Base-by-base conservation (phyloP, 2,888 invertebrate genomes). In the Tenthredo amoena region DNA sequence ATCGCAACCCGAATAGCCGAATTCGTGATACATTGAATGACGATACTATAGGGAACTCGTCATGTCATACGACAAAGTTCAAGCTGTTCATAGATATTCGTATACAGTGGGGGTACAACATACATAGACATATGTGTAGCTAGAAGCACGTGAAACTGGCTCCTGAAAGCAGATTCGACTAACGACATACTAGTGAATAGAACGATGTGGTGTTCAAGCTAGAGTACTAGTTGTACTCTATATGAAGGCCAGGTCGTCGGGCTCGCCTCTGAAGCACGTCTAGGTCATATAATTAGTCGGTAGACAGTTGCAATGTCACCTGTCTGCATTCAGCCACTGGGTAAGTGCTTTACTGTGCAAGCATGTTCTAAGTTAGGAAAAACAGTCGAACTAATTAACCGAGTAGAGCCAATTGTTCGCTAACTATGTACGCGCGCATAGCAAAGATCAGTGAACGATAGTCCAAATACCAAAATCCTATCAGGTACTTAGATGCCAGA, bases 201-300 rank as follows among this genome's bases (percentile, higher is more conserved):
- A 55, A 77, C 50, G 77, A 77, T 50, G 31, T n/a, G 50, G 55
- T 77, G 34, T 50, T 50, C 26, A 26, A 55, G 55, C 34, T 50
- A 21, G n/a, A 21, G n/a, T n/a, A n/a, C 21, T 74, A 74, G 40
- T 43, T 74, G 40, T 21, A 74, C 26, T 12, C 21, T 55, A 55
- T 31, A 18, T 55, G 77, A 55, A 31, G 77, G 77, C 47, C 77
- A 34, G 77, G 77, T 55, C 40, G 50, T 47, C 47, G 47, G 34
- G 77, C 77, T 77, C 77, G 62, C n/a, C 40, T 81, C 62, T 31
- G 62, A 40, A 62, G 81, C 81, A 81, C 81, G 81, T 81, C 81
- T 81, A 62, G 58, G 81, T 81, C 81, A 81, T 81, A 81, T 81
- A 81, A 81, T 81, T 81, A 81, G 81, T 81, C 58, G 62, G 81